phyloP scores from a whole-genome alignment of 2,888 invertebrate genomes.

The Ichneumon xanthorius region DNA sequence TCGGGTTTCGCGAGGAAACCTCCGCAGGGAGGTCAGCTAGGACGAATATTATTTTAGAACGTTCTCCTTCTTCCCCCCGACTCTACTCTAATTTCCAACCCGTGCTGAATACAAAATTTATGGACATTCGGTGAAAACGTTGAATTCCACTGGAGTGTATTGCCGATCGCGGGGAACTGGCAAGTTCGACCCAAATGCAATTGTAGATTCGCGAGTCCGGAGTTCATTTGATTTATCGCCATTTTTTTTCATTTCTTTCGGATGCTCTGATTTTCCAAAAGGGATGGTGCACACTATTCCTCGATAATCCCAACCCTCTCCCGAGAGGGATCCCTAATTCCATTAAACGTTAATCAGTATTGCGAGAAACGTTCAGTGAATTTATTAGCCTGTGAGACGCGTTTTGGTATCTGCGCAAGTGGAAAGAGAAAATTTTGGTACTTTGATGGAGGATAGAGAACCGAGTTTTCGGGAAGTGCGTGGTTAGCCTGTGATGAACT shows the following conservation, averaged over 20 bases:
- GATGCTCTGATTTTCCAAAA: slow-evolving; percentile 5
- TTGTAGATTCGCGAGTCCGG: slow-evolving; percentile 9
- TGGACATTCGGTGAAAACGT: slow-evolving; percentile 37
- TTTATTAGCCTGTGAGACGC: slow-evolving; percentile 31
- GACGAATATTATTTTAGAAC: slow-evolving; percentile 66
- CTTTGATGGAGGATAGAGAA: slow-evolving; percentile 10
- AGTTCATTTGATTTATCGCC: slow-evolving; percentile 38
- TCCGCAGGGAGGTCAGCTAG: slow-evolving; percentile 54
- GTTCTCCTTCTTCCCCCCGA: slow-evolving; percentile 43
- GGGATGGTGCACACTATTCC: background rate
- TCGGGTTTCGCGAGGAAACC: slow-evolving; percentile 30
- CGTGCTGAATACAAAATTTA: slow-evolving; percentile 56
- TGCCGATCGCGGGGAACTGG: background rate
- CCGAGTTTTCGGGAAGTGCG: background rate
- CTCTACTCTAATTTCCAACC: slow-evolving; percentile 69
- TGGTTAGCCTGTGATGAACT: too few relatives aligned
- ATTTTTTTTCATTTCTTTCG: background rate
- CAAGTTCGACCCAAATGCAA: slow-evolving; percentile 28
- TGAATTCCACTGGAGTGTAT: slow-evolving; percentile 10
- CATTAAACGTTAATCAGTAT: slow-evolving; percentile 60
- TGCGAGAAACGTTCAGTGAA: slow-evolving; percentile 36
- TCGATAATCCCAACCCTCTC: background rate
- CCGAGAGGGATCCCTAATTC: slow-evolving; percentile 33
- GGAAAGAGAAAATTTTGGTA: slow-evolving; percentile 8
- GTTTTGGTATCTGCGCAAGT: slow-evolving; percentile 13